A percentile compares a stretch with the other conserved stretches of the same genome.
These are phyloP conservation scores for Alauda arvensis DNA, from an alignment of 2,797 vertebrate genomes.

Conservation along the genomic window DNA sequence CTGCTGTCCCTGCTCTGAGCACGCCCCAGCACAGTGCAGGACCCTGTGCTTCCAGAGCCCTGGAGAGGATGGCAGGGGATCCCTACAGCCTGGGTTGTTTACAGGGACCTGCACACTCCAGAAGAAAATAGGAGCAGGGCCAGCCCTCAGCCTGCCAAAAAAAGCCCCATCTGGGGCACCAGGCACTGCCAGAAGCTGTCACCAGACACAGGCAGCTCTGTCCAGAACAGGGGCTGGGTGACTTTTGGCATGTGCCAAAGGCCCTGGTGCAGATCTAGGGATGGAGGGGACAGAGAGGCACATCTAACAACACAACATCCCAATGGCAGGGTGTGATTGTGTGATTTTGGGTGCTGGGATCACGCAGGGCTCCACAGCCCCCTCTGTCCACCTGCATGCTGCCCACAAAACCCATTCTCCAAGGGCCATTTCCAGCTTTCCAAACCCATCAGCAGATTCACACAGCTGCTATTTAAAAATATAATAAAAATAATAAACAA, in stretches of 20 bases:
- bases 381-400: background rate
- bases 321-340: background rate
- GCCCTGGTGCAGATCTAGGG: background rate
- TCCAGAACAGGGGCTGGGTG: rapidly evolving
- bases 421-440: background rate
- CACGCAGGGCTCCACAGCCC: rapidly evolving
- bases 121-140: background rate
- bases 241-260: background rate
- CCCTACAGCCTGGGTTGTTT: background rate
- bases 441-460: conserved; percentile 26
- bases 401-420: background rate
- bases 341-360: background rate
- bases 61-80: background rate
- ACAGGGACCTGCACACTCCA: background rate
- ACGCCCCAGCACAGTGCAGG: background rate
- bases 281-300: background rate
- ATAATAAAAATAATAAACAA: background rate
- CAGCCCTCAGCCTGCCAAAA: background rate
- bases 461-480: conserved; percentile 13
- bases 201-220: background rate
- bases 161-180: background rate
- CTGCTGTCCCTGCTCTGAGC: background rate
- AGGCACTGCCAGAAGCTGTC: background rate
- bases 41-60: background rate
- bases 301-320: rapidly evolving